Percentiles rank a stretch among this genome's conserved stretches.
phyloP scores from a whole-genome alignment of 2,888 invertebrate species.

The Hololepta plana region DNA sequence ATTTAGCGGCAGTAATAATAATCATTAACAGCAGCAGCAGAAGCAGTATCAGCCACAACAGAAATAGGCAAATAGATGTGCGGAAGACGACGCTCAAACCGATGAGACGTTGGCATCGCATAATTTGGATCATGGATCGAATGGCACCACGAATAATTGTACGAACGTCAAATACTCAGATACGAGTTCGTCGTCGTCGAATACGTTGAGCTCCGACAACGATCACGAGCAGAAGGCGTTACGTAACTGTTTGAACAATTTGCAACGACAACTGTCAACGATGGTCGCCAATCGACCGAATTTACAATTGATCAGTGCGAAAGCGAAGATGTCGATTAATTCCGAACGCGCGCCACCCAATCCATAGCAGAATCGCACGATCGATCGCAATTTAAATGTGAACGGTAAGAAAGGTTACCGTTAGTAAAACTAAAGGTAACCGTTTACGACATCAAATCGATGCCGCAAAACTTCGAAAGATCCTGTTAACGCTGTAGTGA shows the following conservation, averaged over 20 bases:
- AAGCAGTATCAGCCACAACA: conserved; percentile 4
- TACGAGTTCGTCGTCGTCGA: conserved; percentile 23
- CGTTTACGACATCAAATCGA: conserved; percentile 17
- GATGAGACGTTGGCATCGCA: conserved; percentile 12
- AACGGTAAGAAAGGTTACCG: conserved; percentile 9
- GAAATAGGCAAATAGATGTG: background rate
- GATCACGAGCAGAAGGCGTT: too few species aligned
- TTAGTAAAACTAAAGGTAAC: conserved; percentile 20
- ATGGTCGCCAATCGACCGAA: conserved; percentile 21
- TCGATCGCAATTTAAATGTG: conserved; percentile 11
- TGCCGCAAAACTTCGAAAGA: too few species aligned
- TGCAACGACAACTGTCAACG: conserved; percentile 20
- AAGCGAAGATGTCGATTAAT: conserved; percentile 24
- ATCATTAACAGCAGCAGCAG: conserved; percentile 2
- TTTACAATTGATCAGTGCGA: conserved; percentile 23
- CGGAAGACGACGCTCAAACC: conserved; percentile 18
- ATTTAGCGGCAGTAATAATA: background rate
- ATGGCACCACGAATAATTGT: conserved; percentile 12
- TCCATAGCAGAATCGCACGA: conserved; percentile 19
- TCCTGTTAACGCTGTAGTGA: too few species aligned
- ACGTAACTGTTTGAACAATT: too few species aligned
- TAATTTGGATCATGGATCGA: conserved; percentile 5
- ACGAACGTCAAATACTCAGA: conserved; percentile 22
- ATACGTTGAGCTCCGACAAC: conserved; percentile 23
- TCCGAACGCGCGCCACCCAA: conserved; percentile 24